These are phyloP conservation scores for Catostylus mosaicus DNA, from an alignment of 30 jellyfish, hydroid and myxozoan genomes.

Conservation along the genomic window DNA sequence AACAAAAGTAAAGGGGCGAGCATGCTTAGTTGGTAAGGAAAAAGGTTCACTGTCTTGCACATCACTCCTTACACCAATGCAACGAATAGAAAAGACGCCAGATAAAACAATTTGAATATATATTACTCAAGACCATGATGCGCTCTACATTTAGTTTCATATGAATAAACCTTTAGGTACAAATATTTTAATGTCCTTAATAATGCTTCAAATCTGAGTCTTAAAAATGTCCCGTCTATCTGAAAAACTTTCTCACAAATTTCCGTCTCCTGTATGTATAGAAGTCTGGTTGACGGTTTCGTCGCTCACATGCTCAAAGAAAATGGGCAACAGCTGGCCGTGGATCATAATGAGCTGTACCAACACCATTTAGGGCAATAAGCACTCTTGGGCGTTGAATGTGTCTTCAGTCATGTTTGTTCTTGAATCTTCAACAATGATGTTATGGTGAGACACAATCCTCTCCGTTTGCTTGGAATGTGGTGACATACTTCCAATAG, in stretches of 20 bases:
- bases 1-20: conserved; percentile 46
- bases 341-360: conserved; percentile 62
- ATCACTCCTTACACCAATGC: conserved; percentile 48
- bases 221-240: conserved; percentile 43
- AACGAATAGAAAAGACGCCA: conserved; percentile 18
- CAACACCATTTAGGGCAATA: conserved; percentile 52
- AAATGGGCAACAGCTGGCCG: conserved; percentile 56
- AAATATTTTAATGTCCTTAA: conserved; percentile 7
- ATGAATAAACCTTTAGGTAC: conserved; percentile 45
- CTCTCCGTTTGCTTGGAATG: conserved; percentile 49
- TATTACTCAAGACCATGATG: conserved; percentile 38
- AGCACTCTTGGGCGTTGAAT: conserved; percentile 45
- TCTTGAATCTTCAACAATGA: conserved; percentile 41
- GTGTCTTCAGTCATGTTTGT: conserved; percentile 55
- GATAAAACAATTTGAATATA: conserved; percentile 25
- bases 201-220: too few species aligned
- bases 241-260: conserved; percentile 46
- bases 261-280: conserved; percentile 50
- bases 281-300: conserved; percentile 55
- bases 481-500: conserved; percentile 40
- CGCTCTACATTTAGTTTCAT: conserved; percentile 30
- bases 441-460: conserved; percentile 58
- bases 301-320: conserved; percentile 59
- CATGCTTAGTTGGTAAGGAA: conserved; percentile 26
- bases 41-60: conserved; percentile 33